Evolutionary conservation across 2,113 vertebrate genomes (phyloP), one percentile per base, ranked within the genome.

Genomic region (Brienomyrus brachyistius): DNA sequence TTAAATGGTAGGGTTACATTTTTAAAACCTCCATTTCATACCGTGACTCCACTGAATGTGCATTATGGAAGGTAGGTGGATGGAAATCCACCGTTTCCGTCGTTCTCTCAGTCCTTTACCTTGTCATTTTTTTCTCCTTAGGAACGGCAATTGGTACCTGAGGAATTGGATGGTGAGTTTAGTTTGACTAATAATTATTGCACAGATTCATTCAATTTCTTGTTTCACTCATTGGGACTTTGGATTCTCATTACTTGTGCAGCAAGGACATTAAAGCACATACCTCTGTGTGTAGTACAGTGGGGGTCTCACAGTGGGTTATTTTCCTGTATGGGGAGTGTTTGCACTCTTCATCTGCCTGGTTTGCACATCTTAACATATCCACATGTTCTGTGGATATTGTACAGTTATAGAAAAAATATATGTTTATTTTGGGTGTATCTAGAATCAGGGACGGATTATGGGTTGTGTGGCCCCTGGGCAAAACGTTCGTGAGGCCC

Each of bases 151-250:
- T 70, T 96, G 88, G 95, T 95, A 56, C 95, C 95, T 88, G 95
- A 93, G 27, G 96, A 96, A 91, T 88, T 96, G 90, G 96, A 96
- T 3, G 96, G 96, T 96, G 91, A 95, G 95, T 93, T 7, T 83
- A 95, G 95, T 93, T 7, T 83, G 40, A 10, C 17, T 47, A 84
- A 84, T 10, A 84, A 84, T 48, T n/a, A 1, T 48, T 80, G 35
- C 31, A 43, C 5, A 15, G 13, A 19, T 80, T 80, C 35, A 43
- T 80, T 80, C 15, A 80, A 15, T 0, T 43, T 19, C 5, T 80
- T 80, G 13, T 19, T 40, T 43, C 1, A 8, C 5, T 35, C 13
- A 43, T 74, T 11, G n/a, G 4, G 74, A 15, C 70, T 17, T 40
- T 40, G 70, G 11, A 40, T 31, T 35, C 70, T 5, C 4, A 1